Conservation (phyloP, 2,888 invertebrate genomes). For the Drosophila testacea region DNA sequence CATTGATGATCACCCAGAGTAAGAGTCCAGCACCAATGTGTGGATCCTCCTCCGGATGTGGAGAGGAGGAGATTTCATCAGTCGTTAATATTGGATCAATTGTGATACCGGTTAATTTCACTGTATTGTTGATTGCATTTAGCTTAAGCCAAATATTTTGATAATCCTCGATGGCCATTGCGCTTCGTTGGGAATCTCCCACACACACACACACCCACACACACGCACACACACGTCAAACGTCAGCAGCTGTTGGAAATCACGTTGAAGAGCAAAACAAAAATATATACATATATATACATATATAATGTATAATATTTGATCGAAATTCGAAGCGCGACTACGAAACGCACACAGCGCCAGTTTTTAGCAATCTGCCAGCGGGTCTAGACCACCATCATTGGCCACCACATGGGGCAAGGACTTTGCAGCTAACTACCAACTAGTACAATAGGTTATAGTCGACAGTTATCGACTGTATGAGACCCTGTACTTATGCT, state of each 20-base stretch:
- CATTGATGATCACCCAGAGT: constrained; percentile 89
- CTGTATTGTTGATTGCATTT: constrained; percentile 13
- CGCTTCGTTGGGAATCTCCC: constrained; percentile 47
- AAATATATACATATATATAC: neutral
- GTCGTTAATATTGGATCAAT: constrained; percentile 2
- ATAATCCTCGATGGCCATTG: constrained; percentile 35
- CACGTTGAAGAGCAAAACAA: constrained; percentile 13
- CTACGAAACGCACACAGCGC: constrained; percentile 60
- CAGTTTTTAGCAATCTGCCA: constrained; percentile 62
- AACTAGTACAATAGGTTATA: neutral
- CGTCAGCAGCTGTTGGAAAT: constrained; percentile 32
- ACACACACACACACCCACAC: constrained; percentile 26
- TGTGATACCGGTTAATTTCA: constrained; percentile 4
- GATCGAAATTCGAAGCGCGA: constrained; percentile 41
- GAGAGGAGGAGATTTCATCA: neutral
- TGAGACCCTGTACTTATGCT: too few relatives aligned
- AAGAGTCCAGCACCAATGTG: constrained; percentile 55
- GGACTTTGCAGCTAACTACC: constrained; percentile 41
- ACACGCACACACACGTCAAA: constrained; percentile 6
- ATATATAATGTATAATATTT: neutral
- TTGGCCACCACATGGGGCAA: constrained; percentile 44
- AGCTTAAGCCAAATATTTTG: constrained; percentile 25
- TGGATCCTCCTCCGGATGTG: neutral
- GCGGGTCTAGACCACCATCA: constrained; percentile 35
- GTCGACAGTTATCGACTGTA: too few relatives aligned